These are phyloP conservation scores for Decapterus maruadsi DNA, from an alignment of 2,797 vertebrate species.

Conservation along the genomic window DNA sequence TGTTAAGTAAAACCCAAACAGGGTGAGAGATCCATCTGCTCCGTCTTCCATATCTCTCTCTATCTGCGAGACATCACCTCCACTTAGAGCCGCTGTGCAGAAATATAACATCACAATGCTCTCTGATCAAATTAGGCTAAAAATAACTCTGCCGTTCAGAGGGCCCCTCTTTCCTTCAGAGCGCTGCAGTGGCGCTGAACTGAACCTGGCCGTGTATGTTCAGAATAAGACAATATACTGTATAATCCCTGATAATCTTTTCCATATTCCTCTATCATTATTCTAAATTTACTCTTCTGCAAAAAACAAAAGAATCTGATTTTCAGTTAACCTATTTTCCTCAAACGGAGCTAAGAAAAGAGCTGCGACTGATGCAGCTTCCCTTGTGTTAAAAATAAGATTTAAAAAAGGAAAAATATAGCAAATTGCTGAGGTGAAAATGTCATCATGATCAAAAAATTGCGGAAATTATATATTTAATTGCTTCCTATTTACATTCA, in stretches of 20 bases:
- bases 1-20: slow-evolving; percentile 69
- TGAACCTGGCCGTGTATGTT: background rate
- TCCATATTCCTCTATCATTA: background rate
- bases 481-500: background rate
- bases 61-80: slow-evolving; percentile 18
- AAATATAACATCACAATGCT: background rate
- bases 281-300: background rate
- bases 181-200: background rate
- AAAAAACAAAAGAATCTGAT: background rate
- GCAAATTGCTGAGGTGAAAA: background rate
- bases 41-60: slow-evolving; percentile 5
- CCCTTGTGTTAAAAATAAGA: background rate
- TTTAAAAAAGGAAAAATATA: background rate
- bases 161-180: background rate
- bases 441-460: background rate
- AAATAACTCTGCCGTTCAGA: slow-evolving; percentile 47
- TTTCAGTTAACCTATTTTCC: background rate
- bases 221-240: background rate
- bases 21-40: slow-evolving; percentile 40
- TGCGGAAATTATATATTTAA: background rate
- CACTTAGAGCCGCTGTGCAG: slow-evolving; percentile 26
- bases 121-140: slow-evolving; percentile 49
- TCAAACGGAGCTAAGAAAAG: background rate
- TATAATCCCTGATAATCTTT: background rate
- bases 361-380: background rate